Base-by-base conservation (phyloP, 2,888 invertebrate species). In the Phrixothrix hirtus region DNA sequence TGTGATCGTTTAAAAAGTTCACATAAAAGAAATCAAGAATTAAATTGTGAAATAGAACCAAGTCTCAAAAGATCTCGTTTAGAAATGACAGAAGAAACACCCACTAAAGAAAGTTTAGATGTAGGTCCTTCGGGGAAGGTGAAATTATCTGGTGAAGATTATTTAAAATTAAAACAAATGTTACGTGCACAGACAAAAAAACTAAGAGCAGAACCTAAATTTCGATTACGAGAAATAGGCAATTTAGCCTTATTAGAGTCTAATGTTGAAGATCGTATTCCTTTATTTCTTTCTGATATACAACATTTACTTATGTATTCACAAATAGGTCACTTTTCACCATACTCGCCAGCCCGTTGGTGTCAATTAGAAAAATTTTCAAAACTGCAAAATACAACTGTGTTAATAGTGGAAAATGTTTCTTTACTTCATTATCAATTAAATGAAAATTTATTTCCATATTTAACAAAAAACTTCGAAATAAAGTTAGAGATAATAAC, bases 311-410 rank as follows among this genome's bases (percentile, higher is more conserved):
- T 95, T 10, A 77, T 94, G 71, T 86, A 85, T 66, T 86, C 89
- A 0, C 75, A 91, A 51, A 78, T 91, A 29, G 90, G 89, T 3
- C 84, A 85, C n/a, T n/a, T n/a, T n/a, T n/a, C n/a, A n/a, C n/a
- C n/a, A n/a, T n/a, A n/a, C n/a, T n/a, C n/a, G n/a, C 86, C 91
- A 2, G 82, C 82, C 25, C 83, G 92, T 54, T 95, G 93, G 94
- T 93, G 92, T 76, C 79, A 79, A 11, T 71, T 94, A 12, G 86
- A 91, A 42, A 88, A 86, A 68, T 83, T 81, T 59, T 80, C 80
- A 47, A 79, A 77, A 62, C 74, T 90, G 10, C 75, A 81, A 13
- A 86, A 88, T 66, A 87, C 87, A 6, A 82, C 87, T 5, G 84
- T 91, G 29, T 71, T 94, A 1, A 82, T 93, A 6, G 68, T 95